Percentiles rank a stretch among this genome's conserved stretches.
Conservation (phyloP, 2,797 vertebrate genomes). For the Muscicapa striata region DNA sequence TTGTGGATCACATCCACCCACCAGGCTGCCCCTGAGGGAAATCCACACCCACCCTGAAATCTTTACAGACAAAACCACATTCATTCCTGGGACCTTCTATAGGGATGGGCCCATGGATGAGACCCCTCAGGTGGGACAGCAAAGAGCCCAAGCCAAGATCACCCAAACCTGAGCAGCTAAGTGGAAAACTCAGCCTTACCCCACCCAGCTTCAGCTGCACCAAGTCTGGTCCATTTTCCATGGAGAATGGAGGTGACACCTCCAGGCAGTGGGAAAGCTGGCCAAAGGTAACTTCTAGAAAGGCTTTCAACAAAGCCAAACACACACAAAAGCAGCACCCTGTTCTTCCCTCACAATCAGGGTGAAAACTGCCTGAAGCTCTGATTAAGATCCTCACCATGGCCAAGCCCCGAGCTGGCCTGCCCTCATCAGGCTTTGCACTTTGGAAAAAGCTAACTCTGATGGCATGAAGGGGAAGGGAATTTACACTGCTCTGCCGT, state of each 20-base stretch:
- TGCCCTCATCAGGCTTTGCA: neutral
- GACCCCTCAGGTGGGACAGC: neutral
- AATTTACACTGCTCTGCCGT: neutral
- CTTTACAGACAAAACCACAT: neutral
- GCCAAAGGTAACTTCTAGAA: neutral
- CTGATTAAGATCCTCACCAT: neutral
- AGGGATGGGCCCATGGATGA: neutral
- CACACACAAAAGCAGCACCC: neutral
- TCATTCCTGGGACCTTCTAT: fast-evolving
- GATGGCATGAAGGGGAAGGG: neutral
- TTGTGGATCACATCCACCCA: neutral
- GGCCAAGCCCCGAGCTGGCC: neutral
- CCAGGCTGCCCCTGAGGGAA: fast-evolving
- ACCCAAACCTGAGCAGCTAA: neutral
- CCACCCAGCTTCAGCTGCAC: neutral
- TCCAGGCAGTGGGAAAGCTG: neutral
- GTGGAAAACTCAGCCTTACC: neutral
- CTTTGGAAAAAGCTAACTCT: neutral
- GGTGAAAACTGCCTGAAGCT: neutral
- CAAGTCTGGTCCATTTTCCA: neutral
- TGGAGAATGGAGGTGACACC: neutral
- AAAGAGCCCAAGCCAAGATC: neutral
- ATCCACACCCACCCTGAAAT: neutral
- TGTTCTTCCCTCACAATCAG: neutral
- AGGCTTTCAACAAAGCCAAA: neutral